A percentile compares a stretch with the other conserved stretches of the same genome.
Conservation (phyloP, 2,797 vertebrate species). For the Graptemys geographica region DNA sequence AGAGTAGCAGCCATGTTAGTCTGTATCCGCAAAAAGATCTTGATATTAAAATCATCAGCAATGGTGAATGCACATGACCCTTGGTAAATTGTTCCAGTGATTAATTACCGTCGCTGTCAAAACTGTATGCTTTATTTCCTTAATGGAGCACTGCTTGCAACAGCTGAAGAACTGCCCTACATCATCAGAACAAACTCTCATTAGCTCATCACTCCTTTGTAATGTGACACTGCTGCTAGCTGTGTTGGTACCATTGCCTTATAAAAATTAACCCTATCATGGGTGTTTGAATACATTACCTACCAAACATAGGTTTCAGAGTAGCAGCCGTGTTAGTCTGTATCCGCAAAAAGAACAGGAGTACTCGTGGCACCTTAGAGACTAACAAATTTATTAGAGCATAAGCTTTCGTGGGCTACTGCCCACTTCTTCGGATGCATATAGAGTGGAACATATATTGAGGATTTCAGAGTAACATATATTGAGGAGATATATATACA, state of each 20-base stretch:
- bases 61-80: neutral
- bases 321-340: too few relatives aligned
- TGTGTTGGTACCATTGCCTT: neutral
- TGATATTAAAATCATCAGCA: neutral
- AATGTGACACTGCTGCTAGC: neutral
- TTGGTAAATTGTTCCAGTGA: neutral
- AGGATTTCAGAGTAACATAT: too few relatives aligned
- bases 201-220: neutral
- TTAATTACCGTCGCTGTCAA: neutral
- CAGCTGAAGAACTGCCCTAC: neutral
- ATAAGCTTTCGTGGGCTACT: too few relatives aligned
- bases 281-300: neutral
- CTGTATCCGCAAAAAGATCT: too few relatives aligned
- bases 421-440: too few relatives aligned
- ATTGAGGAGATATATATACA: too few relatives aligned
- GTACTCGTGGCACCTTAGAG: too few relatives aligned
- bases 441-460: too few relatives aligned
- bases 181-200: neutral
- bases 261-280: neutral
- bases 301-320: neutral
- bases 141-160: neutral
- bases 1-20: too few relatives aligned
- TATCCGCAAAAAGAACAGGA: too few relatives aligned
- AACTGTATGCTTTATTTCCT: neutral
- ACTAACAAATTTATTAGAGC: too few relatives aligned